Evolutionary conservation across 2,888 invertebrate species (phyloP), one percentile per base, ranked within the genome.

Genomic region (Piscicola geometra): DNA sequence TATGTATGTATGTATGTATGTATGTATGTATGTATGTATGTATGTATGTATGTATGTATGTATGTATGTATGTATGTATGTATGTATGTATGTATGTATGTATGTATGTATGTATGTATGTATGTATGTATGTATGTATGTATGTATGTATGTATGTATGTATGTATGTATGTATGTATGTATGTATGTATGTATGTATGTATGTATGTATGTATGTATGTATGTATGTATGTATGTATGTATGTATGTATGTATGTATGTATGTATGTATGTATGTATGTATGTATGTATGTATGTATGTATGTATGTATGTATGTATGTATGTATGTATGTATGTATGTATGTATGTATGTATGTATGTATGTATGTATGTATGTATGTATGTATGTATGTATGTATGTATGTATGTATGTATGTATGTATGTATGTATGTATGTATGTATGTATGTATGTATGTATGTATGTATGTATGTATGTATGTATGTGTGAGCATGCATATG

Each of bases 151-250:
- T 73, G 73, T 73, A 66, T 73, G 73, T 73, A 66, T 73, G 67
- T 66, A 36, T 73, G 73, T 73, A 74, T 69, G 68, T 72, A 72
- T 74, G 41, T 67, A 21, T 74, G 67, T 70, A 32, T 66, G 67
- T 72, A 66, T 76, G 71, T 66, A 60, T 76, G 41, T 41, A 72
- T 64, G 47, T 71, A 71, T 71, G 71, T 72, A 41, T 76, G 71
- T 76, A 71, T 60, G 33, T 75, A 32, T 75, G 50, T 69, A 36
- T 75, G 28, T 66, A 70, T 69, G 41, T 70, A 75, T 74, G 56
- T 76, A 74, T 76, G 68, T 76, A 74, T 76, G 68, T 72, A 67
- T 72, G 36, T 72, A 73, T 73, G 52, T 76, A 74, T 73, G 41
- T 74, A 67, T 76, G 56, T 76, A 67, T 76, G 69, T 73, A 74